Conservation (phyloP, 2,113 vertebrate genomes). For the Empidonax alnorum region DNA sequence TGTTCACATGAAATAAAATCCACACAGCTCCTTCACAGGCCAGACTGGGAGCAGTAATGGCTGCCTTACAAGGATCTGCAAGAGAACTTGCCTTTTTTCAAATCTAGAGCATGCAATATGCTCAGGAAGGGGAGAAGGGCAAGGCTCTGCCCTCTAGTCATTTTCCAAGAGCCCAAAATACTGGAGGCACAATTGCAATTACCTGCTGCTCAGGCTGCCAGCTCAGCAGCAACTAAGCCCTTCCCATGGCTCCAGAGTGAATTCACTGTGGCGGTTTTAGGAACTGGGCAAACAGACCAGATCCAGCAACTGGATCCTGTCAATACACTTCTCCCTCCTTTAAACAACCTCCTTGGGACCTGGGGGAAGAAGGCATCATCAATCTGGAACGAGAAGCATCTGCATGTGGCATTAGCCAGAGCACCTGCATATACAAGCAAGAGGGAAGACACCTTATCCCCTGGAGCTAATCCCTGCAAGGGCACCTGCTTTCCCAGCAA, state of each 20-base stretch:
- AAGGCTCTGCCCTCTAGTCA: background rate
- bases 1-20: background rate
- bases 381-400: background rate
- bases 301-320: background rate
- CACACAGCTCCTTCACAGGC: background rate
- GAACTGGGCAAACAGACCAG: background rate
- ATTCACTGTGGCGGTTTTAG: background rate
- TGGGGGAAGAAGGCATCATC: background rate
- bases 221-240: background rate
- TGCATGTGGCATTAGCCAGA: background rate
- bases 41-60: background rate
- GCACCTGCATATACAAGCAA: background rate
- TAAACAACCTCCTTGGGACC: background rate
- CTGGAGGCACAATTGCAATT: background rate
- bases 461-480: background rate
- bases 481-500: slow-evolving; percentile 11
- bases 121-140: background rate
- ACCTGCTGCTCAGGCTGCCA: background rate
- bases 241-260: background rate
- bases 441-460: slow-evolving; percentile 5
- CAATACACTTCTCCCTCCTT: background rate
- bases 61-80: background rate
- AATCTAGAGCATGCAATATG: background rate
- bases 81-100: background rate
- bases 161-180: background rate